Evolutionary conservation across 2,797 vertebrate species (phyloP).

Genomic region (Nyctalus aviator): DNA sequence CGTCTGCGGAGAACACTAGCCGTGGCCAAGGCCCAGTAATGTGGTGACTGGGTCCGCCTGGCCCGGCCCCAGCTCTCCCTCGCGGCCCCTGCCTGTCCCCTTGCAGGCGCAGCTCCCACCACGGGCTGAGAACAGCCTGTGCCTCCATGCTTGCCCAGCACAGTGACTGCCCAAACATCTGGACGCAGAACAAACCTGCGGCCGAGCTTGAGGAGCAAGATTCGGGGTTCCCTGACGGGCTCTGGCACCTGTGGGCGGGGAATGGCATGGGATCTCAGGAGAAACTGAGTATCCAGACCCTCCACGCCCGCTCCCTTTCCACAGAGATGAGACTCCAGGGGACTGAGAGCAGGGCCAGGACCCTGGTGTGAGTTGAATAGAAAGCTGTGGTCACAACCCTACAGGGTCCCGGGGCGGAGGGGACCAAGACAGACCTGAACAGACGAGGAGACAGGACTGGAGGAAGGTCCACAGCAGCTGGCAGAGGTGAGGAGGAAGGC

Average conservation of each 20-base stretch:
- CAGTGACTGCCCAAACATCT: background rate
- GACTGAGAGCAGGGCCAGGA: background rate
- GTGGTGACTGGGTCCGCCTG: accelerated
- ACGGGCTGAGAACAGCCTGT: background rate
- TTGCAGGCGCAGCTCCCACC: background rate
- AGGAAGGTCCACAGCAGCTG: background rate
- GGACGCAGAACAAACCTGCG: background rate
- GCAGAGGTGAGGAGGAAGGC: background rate
- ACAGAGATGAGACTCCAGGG: background rate
- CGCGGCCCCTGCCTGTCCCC: accelerated
- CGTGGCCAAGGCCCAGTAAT: background rate
- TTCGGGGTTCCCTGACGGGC: background rate
- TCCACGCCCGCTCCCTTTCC: background rate
- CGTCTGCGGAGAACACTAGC: background rate
- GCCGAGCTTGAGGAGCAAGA: background rate
- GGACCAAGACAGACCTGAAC: background rate
- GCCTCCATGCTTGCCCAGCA: background rate
- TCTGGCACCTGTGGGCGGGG: background rate
- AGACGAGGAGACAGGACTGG: background rate
- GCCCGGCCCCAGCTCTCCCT: background rate
- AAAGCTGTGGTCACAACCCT: background rate
- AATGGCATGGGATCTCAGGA: background rate
- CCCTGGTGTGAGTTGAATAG: background rate
- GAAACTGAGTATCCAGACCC: background rate
- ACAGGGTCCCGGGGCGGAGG: background rate